Percentiles rank a stretch among this genome's conserved stretches.
These are phyloP conservation scores for Bufo gargarizans DNA, from an alignment of 2,113 vertebrate species.

Conservation along the genomic window DNA sequence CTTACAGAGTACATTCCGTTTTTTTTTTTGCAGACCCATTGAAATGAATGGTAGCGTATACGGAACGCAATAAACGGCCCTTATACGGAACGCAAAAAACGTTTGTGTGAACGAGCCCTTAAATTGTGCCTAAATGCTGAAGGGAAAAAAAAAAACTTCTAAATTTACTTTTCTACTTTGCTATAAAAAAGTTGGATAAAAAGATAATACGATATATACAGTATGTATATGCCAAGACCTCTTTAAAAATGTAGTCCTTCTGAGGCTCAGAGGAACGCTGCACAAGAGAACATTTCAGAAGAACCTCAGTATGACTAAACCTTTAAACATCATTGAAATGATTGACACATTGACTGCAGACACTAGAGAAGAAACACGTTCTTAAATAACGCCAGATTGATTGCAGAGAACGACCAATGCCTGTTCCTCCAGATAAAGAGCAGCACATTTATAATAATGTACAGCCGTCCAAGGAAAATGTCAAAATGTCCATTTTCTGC, in stretches of 20 bases:
- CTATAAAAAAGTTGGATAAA: too few species aligned
- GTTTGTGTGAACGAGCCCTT: too few species aligned
- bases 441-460: slow-evolving; percentile 43
- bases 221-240: not conserved
- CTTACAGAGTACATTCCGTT: too few species aligned
- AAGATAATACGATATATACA: too few species aligned
- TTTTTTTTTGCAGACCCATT: too few species aligned
- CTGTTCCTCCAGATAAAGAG: slow-evolving; percentile 47
- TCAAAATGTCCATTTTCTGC: slow-evolving; percentile 43
- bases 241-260: not conserved
- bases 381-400: slow-evolving; percentile 49
- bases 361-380: slow-evolving; percentile 25
- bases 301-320: slow-evolving; percentile 4
- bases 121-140: too few species aligned
- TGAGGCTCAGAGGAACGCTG: not conserved
- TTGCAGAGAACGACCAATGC: slow-evolving; percentile 29
- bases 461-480: slow-evolving; percentile 36
- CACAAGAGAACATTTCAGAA: not conserved
- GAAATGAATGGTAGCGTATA: too few species aligned
- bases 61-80: too few species aligned
- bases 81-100: too few species aligned
- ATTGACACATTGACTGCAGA: slow-evolving; percentile 35
- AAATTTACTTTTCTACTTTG: too few species aligned
- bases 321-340: slow-evolving; percentile 29
- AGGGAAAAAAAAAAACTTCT: too few species aligned